Evolutionary conservation across 2,888 invertebrate species (phyloP), one percentile per base, ranked within the genome.

Genomic region (Tyria jacobaeae): DNA sequence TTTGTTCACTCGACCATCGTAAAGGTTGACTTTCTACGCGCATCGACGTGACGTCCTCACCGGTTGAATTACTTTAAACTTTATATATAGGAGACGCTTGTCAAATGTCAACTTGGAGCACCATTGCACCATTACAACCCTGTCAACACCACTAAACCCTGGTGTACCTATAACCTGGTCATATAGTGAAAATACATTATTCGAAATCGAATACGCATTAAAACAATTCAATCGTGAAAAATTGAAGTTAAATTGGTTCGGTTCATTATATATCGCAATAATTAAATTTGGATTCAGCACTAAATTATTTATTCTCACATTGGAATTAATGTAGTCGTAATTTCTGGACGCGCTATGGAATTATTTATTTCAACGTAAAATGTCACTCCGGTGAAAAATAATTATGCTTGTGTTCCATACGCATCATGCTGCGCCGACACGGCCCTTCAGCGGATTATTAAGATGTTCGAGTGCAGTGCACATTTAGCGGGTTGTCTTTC

Each of bases 21-120:
- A 88, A 91, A 91, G 90, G 89, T 91, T 91, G 90, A 89, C 89
- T 91, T 88, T 90, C 89, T 89, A 90, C 86, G 89, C 88, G 87
- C 90, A 90, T 90, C 87, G 89, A 91, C 83, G 88, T 89, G 90
- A 90, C 88, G 87, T 85, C 75, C 78, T 79, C 80, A 87, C 85
- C 79, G 81, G 75, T 89, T 86, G 86, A 84, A 82, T 91, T 88
- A 84, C 87, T 82, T 87, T 85, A 84, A 87, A 87, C 83, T 88
- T 88, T 83, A 85, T 82, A 84, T 83, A 85, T 82, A 84, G 79
- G 79, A 78, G 82, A 86, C 81, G 81, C 86, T 85, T 89, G 91
- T 91, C 89, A 89, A 81, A 85, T 81, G 88, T 88, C 87, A 83
- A 75, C 69, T 80, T 71, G 71, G 79, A 62, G 67, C 58, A 71